A percentile compares a stretch with the other conserved stretches of the same genome.
Evolutionary conservation across 2,113 vertebrate genomes (phyloP).

Genomic region (Pelecanus crispus): DNA sequence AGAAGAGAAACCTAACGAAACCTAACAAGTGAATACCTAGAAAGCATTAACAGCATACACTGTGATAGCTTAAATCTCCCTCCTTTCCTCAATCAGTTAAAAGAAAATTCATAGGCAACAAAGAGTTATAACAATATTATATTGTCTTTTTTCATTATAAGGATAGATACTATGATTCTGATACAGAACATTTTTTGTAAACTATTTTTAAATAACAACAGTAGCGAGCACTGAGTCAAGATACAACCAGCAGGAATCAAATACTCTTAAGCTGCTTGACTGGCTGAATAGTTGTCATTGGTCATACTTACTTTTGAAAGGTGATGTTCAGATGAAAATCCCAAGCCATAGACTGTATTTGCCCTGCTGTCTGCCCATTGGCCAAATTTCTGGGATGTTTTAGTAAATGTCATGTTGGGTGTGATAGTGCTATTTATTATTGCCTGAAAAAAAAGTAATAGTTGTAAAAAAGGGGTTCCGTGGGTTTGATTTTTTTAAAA

Average conservation of each 20-base stretch:
- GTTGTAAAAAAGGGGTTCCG: background rate
- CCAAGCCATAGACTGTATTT: constrained; percentile 97
- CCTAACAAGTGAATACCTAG: background rate
- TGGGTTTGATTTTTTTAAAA: background rate
- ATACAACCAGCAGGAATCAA: background rate
- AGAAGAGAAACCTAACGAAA: background rate
- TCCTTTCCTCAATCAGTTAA: background rate
- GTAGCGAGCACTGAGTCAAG: background rate
- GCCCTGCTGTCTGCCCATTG: constrained; percentile 98
- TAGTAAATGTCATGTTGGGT: constrained; percentile 99
- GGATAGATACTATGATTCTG: too few species aligned
- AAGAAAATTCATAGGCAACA: background rate
- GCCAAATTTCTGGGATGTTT: constrained; percentile 99
- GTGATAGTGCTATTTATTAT: constrained; percentile 99
- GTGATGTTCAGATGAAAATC: constrained; percentile 98
- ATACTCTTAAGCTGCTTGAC: background rate
- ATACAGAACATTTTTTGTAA: background rate
- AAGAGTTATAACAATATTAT: background rate
- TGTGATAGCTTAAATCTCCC: background rate
- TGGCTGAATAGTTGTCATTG: background rate
- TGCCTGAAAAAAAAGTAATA: constrained; percentile 81
- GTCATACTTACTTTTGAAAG: constrained; percentile 88
- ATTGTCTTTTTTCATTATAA: background rate
- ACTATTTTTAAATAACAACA: background rate
- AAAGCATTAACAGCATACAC: background rate